Conservation (phyloP, 2,797 vertebrate genomes). For the Sibirionetta formosa region DNA sequence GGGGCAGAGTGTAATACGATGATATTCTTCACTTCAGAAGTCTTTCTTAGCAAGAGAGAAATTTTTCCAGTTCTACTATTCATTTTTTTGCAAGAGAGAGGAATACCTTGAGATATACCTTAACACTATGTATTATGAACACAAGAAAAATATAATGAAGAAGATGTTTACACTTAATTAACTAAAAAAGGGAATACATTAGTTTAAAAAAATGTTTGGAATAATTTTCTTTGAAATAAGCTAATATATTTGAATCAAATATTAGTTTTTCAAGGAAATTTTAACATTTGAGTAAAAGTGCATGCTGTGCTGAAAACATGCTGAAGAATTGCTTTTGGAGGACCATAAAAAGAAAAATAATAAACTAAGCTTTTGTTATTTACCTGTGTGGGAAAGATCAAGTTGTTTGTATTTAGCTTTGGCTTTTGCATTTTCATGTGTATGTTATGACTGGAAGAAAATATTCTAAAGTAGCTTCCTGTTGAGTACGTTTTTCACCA, state of each 20-base stretch:
- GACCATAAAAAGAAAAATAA: background rate
- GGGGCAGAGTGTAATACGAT: background rate
- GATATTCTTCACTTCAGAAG: background rate
- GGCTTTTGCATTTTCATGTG: background rate
- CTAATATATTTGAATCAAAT: background rate
- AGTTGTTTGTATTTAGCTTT: background rate
- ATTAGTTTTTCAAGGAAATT: background rate
- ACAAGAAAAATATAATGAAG: background rate
- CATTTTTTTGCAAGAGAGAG: background rate
- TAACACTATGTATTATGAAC: background rate
- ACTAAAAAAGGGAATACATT: background rate
- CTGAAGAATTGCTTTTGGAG: background rate
- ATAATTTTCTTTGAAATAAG: background rate
- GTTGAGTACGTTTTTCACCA: background rate
- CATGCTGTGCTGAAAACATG: background rate
- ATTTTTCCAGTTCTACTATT: background rate
- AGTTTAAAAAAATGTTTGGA: background rate
- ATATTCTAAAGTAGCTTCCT: background rate
- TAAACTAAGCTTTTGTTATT: background rate
- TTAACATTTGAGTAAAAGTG: background rate
- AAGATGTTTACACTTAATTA: background rate
- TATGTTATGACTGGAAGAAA: background rate
- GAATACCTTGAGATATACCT: background rate
- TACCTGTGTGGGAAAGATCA: fast-evolving
- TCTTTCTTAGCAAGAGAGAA: background rate